Evolutionary conservation across 2,888 invertebrate genomes (phyloP).

Genomic region (Metellina segmentata): DNA sequence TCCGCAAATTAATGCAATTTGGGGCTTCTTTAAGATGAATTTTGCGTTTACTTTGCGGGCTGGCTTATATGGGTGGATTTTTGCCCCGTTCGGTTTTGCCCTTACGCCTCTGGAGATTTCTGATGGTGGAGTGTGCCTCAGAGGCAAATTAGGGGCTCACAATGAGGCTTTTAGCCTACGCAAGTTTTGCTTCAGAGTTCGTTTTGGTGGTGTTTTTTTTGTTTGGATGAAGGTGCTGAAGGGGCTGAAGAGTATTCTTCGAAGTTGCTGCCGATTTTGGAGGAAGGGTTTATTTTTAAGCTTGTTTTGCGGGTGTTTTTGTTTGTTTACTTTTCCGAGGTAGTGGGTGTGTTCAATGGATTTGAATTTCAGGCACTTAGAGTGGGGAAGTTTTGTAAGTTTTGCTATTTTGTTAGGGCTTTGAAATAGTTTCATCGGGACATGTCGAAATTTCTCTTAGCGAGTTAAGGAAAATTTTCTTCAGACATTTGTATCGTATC

Average conservation of each 20-base stretch:
- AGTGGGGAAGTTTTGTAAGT: too few species aligned
- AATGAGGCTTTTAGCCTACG: conserved; percentile 20
- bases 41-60: conserved; percentile 55
- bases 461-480: too few species aligned
- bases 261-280: not conserved
- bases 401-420: too few species aligned
- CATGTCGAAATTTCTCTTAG: too few species aligned
- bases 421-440: too few species aligned
- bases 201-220: not conserved
- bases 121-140: conserved; percentile 1
- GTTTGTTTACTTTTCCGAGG: not conserved
- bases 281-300: not conserved
- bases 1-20: conserved; percentile 74
- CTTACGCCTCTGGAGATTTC: conserved; percentile 12
- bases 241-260: not conserved
- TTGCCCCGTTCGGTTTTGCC: conserved; percentile 2
- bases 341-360: not conserved
- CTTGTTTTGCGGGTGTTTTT: not conserved
- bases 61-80: not conserved
- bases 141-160: conserved; percentile 37
- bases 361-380: too few species aligned
- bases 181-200: not conserved
- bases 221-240: not conserved
- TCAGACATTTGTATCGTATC: too few species aligned
- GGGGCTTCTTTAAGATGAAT: conserved; percentile 43